Conservation (phyloP, 2,113 vertebrate species). For the Tragelaphus buxtoni region DNA sequence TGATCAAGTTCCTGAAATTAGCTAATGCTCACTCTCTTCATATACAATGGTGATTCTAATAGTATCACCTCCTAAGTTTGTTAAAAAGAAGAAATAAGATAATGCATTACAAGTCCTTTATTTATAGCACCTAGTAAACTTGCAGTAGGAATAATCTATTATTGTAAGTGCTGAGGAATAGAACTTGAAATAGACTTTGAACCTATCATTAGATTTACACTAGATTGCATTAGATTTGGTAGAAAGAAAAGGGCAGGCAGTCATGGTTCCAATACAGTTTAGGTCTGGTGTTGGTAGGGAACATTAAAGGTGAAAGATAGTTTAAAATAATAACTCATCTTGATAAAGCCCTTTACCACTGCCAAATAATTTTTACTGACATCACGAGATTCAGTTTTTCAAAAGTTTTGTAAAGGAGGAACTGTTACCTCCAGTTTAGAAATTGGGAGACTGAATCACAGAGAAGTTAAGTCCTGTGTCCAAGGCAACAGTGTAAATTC, state of each 20-base stretch:
- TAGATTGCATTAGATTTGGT: not conserved
- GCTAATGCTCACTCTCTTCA: not conserved
- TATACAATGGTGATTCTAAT: not conserved
- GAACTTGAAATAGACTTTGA: conserved; percentile 27
- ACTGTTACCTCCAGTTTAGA: not conserved
- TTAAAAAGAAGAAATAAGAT: not conserved
- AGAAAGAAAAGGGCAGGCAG: not conserved
- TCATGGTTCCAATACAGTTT: not conserved
- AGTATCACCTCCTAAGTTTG: not conserved
- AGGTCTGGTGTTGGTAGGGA: not conserved
- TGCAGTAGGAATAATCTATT: not conserved
- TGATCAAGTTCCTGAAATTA: conserved; percentile 1
- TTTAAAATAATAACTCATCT: not conserved
- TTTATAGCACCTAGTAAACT: not conserved
- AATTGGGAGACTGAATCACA: not conserved
- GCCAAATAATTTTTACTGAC: conserved; percentile 4
- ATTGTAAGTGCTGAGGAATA: not conserved
- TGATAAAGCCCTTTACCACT: not conserved
- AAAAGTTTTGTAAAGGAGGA: not conserved
- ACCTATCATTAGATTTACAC: not conserved
- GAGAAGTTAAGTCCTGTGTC: not conserved
- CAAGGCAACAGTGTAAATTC: not conserved
- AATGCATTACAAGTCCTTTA: not conserved
- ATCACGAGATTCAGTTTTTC: not conserved
- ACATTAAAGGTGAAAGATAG: not conserved